Conservation (phyloP, 2,113 vertebrate species). For the Pseudonaja textilis region DNA sequence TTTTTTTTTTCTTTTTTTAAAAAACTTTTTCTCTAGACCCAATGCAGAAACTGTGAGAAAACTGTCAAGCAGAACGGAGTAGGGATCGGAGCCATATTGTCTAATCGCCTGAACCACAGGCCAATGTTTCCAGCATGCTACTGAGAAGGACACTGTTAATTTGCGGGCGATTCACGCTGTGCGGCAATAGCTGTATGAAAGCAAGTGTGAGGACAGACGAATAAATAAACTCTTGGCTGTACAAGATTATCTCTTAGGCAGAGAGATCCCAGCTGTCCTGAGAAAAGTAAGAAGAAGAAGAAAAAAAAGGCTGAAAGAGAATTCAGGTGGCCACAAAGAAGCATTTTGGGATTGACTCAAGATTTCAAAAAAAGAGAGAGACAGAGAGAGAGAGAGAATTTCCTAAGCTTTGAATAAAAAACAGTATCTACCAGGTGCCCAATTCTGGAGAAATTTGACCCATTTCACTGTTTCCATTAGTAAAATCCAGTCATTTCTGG, state of each 20-base stretch:
- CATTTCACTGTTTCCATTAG: background rate
- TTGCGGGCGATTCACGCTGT: constrained; percentile 28
- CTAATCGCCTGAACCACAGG: constrained; percentile 18
- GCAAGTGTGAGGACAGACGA: constrained; percentile 23
- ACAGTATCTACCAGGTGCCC: background rate
- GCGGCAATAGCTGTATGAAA: constrained; percentile 35
- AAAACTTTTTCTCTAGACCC: background rate
- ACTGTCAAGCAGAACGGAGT: background rate
- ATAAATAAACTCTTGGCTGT: constrained; percentile 34
- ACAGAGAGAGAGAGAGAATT: background rate
- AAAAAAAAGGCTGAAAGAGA: background rate
- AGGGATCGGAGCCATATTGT: constrained; percentile 8
- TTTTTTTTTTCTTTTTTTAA: background rate
- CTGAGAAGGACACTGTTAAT: constrained; percentile 7
- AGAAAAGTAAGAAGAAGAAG: constrained; percentile 17
- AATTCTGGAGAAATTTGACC: background rate
- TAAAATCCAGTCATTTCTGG: background rate
- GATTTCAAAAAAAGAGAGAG: background rate
- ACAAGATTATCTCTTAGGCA: constrained; percentile 11
- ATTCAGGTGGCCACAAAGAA: background rate
- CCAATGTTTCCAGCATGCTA: constrained; percentile 26
- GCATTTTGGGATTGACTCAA: no score
- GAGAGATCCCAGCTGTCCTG: constrained; percentile 17
- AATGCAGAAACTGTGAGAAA: background rate
- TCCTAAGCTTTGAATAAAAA: background rate